Evolutionary conservation across 2,113 vertebrate genomes (phyloP).

Genomic region (Microtus pennsylvanicus): DNA sequence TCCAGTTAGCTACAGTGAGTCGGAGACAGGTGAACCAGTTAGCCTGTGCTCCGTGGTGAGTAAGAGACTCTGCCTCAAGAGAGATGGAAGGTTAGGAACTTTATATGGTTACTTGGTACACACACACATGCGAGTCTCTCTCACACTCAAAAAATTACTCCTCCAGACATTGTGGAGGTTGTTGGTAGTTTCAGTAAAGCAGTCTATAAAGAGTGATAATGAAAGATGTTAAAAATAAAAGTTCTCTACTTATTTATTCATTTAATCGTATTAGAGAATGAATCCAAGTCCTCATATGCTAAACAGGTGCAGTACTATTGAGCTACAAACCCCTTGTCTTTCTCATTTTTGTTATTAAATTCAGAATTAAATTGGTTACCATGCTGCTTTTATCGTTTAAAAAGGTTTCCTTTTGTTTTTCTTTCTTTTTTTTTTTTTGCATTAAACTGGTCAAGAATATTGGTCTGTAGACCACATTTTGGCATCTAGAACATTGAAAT

Average conservation of each 20-base stretch:
- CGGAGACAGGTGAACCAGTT: neutral
- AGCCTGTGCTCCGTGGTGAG: neutral
- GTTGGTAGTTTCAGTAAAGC: slow-evolving; percentile 27
- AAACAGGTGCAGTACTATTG: neutral
- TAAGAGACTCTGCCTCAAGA: neutral
- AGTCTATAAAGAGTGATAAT: neutral
- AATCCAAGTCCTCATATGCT: neutral
- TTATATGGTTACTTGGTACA: neutral
- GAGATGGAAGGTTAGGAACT: neutral
- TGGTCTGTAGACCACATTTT: slow-evolving; percentile 4
- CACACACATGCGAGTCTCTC: too few relatives aligned
- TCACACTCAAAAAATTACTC: neutral
- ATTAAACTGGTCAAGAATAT: neutral
- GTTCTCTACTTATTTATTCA: neutral
- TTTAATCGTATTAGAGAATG: neutral
- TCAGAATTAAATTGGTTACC: neutral
- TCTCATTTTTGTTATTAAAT: slow-evolving; percentile 7
- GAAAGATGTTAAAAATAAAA: slow-evolving; percentile 55
- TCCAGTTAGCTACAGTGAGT: too few relatives aligned
- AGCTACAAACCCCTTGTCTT: neutral
- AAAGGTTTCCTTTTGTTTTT: slow-evolving; percentile 36
- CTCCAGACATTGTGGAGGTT: neutral
- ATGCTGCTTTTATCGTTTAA: slow-evolving; percentile 7
- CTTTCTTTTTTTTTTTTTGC: neutral
- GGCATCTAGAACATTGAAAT: neutral